Evolutionary conservation across 2,888 invertebrate genomes (phyloP).

Genomic region (Drosophila leonis): DNA sequence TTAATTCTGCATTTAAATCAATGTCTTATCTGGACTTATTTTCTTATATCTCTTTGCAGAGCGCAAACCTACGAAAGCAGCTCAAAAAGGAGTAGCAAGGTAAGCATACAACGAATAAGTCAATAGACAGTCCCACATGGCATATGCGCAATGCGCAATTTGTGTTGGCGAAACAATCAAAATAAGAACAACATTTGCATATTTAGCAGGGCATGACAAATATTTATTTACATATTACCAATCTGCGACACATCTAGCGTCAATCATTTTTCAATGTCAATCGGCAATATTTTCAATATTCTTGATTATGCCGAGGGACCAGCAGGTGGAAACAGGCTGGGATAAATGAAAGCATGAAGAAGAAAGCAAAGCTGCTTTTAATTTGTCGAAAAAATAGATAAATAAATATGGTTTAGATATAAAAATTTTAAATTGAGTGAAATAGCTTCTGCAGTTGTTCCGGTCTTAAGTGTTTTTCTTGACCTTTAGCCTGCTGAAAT

Average conservation of each 20-base stretch:
- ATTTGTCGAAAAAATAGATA: background rate
- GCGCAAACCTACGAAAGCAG: background rate
- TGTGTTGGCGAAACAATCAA: constrained; percentile 24
- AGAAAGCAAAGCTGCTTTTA: background rate
- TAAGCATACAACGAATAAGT: constrained; percentile 33
- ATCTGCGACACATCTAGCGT: constrained; percentile 26
- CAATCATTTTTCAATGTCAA: constrained; percentile 71
- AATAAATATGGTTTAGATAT: background rate
- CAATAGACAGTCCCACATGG: constrained; percentile 14
- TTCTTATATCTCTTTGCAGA: constrained; percentile 51
- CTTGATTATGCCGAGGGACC: background rate
- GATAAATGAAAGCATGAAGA: background rate
- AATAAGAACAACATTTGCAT: constrained; percentile 44
- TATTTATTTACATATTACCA: constrained; percentile 41
- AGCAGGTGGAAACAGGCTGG: background rate
- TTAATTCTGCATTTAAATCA: constrained; percentile 65
- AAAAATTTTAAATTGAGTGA: background rate
- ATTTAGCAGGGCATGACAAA: constrained; percentile 30
- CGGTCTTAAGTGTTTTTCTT: background rate
- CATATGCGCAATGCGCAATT: constrained; percentile 34
- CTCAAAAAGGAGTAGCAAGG: constrained; percentile 26
- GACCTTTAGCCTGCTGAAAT: background rate
- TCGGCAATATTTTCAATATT: constrained; percentile 43
- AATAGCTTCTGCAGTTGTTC: background rate
- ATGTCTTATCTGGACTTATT: constrained; percentile 41